These are phyloP conservation scores for Macroramphosus scolopax DNA, from an alignment of 2,797 vertebrate species.

Conservation along the genomic window DNA sequence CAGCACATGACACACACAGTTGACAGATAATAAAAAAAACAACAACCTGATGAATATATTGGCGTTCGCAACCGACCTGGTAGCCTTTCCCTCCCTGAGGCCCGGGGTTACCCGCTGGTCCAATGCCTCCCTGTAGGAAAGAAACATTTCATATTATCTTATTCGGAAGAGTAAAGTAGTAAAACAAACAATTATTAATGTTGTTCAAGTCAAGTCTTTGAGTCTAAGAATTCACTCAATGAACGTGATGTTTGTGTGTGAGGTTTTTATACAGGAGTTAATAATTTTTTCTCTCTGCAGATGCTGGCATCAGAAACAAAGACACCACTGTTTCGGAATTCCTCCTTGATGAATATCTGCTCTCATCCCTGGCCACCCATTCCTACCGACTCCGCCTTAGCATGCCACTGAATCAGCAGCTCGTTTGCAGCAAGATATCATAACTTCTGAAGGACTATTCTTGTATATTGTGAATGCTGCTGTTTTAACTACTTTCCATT, in stretches of 20 bases:
- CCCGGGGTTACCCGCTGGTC: constrained; percentile 82
- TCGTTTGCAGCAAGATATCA: no score
- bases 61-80: constrained; percentile 80
- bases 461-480: no score
- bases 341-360: constrained; percentile 46
- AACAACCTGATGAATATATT: background rate
- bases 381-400: no score
- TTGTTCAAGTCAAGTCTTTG: no score
- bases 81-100: constrained; percentile 87
- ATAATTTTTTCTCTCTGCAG: background rate
- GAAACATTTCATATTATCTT: constrained; percentile 29
- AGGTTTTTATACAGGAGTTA: no score
- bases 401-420: no score
- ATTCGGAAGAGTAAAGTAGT: constrained; percentile 6
- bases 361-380: constrained; percentile 21
- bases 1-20: constrained; percentile 18
- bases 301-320: constrained; percentile 48
- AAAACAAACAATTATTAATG: no score
- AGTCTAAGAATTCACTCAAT: no score
- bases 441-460: no score
- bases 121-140: constrained; percentile 84
- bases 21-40: constrained; percentile 1
- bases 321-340: constrained; percentile 40
- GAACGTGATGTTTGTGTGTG: no score
- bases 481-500: no score